A percentile compares a stretch with the other conserved stretches of the same genome.
Evolutionary conservation across 2,888 invertebrate species (phyloP).

Genomic region (Spodoptera littoralis): DNA sequence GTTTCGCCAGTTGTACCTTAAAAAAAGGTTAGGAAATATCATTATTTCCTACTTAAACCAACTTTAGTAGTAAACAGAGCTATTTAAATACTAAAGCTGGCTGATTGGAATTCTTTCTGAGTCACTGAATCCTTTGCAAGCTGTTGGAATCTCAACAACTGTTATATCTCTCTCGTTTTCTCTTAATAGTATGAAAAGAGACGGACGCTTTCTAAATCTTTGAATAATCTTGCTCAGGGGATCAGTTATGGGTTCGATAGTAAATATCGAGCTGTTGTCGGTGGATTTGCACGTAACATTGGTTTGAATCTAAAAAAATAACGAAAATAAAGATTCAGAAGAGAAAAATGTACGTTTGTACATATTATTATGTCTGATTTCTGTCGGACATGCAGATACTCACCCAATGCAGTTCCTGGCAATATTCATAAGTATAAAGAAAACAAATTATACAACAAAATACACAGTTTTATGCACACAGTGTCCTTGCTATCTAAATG

Average conservation of each 20-base stretch:
- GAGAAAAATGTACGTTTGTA: too few species aligned
- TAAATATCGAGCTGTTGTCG: slow-evolving; percentile 44
- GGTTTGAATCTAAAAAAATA: slow-evolving; percentile 15
- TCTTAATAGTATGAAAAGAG: slow-evolving; percentile 22
- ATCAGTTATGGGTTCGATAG: slow-evolving; percentile 26
- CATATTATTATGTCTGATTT: too few species aligned
- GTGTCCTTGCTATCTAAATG: too few species aligned
- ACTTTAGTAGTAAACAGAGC: not conserved
- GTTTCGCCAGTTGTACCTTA: too few species aligned
- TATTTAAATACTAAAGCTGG: slow-evolving; percentile 24
- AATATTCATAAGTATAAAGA: too few species aligned
- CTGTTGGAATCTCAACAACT: slow-evolving; percentile 16
- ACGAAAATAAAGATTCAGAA: slow-evolving; percentile 9
- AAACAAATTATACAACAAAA: too few species aligned
- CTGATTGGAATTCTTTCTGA: slow-evolving; percentile 40
- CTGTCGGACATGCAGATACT: too few species aligned
- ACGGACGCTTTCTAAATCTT: slow-evolving; percentile 32
- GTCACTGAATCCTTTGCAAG: slow-evolving; percentile 13
- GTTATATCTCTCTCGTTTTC: slow-evolving; percentile 15
- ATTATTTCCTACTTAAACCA: not conserved
- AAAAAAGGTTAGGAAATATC: too few species aligned
- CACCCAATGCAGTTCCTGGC: too few species aligned
- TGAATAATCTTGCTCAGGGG: slow-evolving; percentile 32
- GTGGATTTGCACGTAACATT: slow-evolving; percentile 29
- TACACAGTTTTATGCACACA: too few species aligned